phyloP scores from a whole-genome alignment of 2,888 invertebrate genomes.

The Agrotis clavis region DNA sequence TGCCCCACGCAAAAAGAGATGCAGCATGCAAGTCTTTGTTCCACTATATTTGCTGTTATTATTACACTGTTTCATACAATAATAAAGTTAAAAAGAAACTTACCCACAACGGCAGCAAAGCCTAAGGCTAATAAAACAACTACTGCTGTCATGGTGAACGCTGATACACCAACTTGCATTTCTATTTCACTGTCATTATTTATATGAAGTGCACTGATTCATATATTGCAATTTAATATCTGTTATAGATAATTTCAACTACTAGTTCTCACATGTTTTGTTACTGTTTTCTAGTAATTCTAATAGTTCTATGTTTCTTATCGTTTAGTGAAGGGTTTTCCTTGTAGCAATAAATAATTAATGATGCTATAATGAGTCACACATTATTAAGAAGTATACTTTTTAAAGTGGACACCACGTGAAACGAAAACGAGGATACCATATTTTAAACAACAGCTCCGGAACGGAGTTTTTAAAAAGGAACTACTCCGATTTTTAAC shows the following conservation, averaged over 20 bases:
- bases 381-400: neutral
- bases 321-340: conserved; percentile 41
- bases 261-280: neutral
- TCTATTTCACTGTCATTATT: conserved; percentile 6
- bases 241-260: conserved; percentile 37
- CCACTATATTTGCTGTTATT: no score
- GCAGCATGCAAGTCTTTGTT: no score
- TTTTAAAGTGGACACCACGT: neutral
- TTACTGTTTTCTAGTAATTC: conserved; percentile 5
- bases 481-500: no score
- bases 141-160: conserved; percentile 51
- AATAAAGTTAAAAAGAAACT: neutral
- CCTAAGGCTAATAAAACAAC: conserved; percentile 40
- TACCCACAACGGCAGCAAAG: conserved; percentile 49
- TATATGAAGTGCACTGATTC: conserved; percentile 55
- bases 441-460: neutral
- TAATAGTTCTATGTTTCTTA: conserved; percentile 13
- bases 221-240: conserved; percentile 40
- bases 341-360: conserved; percentile 5
- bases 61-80: neutral
- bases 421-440: neutral
- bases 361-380: neutral
- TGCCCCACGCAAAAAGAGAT: no score
- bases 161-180: conserved; percentile 28
- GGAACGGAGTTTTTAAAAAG: no score